These are phyloP conservation scores for Mya arenaria DNA, from an alignment of 1,140 invertebrate genomes.

Conservation along the genomic window DNA sequence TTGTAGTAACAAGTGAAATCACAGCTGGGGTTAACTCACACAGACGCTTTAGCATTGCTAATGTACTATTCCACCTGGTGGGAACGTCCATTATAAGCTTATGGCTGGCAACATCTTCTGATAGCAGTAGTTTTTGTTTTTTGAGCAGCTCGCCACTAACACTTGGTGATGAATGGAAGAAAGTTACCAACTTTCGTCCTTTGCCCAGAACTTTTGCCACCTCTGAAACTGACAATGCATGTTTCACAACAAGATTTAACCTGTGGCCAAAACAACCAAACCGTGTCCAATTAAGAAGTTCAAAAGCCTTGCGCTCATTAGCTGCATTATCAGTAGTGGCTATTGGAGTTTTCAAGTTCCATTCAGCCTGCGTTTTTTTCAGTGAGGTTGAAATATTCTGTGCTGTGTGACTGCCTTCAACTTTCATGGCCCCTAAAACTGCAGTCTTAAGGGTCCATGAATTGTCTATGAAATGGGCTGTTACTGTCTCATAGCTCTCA, in stretches of 20 bases:
- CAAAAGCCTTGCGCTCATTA: constrained; percentile 53
- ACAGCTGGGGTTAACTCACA: constrained; percentile 5
- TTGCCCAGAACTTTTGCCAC: background rate
- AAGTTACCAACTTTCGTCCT: constrained; percentile 2
- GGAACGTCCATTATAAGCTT: constrained; percentile 40
- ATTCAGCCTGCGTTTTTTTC: background rate
- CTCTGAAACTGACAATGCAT: constrained; percentile 1
- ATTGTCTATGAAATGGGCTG: constrained; percentile 6
- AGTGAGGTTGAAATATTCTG: constrained; percentile 13
- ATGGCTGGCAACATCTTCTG: background rate
- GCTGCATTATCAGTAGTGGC: constrained; percentile 56
- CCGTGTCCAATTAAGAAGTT: constrained; percentile 42
- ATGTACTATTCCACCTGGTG: constrained; percentile 43
- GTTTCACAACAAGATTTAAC: constrained; percentile 52
- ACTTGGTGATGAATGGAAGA: constrained; percentile 19
- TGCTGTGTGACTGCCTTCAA: constrained; percentile 13
- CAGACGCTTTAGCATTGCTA: constrained; percentile 15
- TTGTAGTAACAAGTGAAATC: constrained; percentile 3
- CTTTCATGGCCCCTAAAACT: constrained; percentile 6
- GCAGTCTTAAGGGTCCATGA: constrained; percentile 10
- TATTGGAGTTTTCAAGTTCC: background rate
- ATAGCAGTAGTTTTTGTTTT: constrained; percentile 3
- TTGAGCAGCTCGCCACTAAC: background rate
- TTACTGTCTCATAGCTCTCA: constrained; percentile 20
- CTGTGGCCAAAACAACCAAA: constrained; percentile 57